phyloP scores from a whole-genome alignment of 2,797 vertebrate genomes.

The Brotula barbata region DNA sequence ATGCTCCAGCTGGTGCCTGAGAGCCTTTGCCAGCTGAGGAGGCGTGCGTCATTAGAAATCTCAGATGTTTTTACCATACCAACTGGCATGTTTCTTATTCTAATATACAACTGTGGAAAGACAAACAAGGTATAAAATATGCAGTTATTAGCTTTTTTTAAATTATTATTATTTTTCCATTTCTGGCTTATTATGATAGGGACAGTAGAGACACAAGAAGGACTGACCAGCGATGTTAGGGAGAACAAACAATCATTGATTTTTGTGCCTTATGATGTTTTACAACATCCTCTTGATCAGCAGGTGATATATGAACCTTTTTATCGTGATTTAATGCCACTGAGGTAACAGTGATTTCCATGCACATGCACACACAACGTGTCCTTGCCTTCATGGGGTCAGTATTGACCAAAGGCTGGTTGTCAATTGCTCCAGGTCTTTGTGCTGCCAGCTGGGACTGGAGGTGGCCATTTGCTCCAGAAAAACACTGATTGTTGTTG shows the following conservation, averaged over 20 bases:
- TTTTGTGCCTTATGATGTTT: no score
- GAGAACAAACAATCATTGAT: no score
- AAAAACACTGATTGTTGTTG: slow-evolving; percentile 95
- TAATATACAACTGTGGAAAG: not conserved
- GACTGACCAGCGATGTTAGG: no score
- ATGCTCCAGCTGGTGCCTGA: slow-evolving; percentile 34
- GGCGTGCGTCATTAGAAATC: slow-evolving; percentile 3
- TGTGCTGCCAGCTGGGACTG: slow-evolving; percentile 87
- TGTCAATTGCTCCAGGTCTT: slow-evolving; percentile 96
- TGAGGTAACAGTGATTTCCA: no score
- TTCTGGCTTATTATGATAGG: no score
- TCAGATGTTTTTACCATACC: slow-evolving; percentile 9
- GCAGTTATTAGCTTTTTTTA: no score
- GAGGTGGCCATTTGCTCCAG: slow-evolving; percentile 86
- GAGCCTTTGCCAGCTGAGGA: slow-evolving; percentile 21
- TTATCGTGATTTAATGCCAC: no score
- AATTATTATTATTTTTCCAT: no score
- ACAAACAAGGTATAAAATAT: not conserved
- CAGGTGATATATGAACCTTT: no score
- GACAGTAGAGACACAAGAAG: no score
- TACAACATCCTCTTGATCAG: no score
- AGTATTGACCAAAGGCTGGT: slow-evolving; percentile 91
- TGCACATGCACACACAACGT: no score
- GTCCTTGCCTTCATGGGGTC: slow-evolving; percentile 91
- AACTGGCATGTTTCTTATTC: not conserved